Conservation (phyloP, 2,888 invertebrate species). For the Drosophila buzzatii region DNA sequence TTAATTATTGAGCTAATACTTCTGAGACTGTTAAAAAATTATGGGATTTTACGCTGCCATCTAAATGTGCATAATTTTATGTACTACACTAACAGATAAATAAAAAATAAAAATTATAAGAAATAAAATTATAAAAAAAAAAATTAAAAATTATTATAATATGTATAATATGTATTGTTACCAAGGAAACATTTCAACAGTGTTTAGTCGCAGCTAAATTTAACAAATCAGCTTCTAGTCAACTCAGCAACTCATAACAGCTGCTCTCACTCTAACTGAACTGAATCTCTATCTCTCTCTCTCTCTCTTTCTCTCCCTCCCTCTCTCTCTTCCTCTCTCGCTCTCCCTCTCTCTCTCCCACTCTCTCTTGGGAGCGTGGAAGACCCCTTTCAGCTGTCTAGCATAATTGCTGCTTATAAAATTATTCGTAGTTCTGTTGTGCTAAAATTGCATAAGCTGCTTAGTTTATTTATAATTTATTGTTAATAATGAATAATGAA, state of each 20-base stretch:
- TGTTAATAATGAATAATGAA: neutral
- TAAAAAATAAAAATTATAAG: too few relatives aligned
- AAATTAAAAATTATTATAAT: too few relatives aligned
- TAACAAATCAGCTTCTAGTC: neutral
- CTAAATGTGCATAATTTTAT: too few relatives aligned
- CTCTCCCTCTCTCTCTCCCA: neutral
- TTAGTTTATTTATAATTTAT: neutral
- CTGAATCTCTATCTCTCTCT: too few relatives aligned
- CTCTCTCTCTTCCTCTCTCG: neutral
- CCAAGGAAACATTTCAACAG: neutral
- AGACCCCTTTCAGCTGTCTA: neutral
- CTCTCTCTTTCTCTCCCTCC: neutral
- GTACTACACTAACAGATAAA: too few relatives aligned
- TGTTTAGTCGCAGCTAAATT: neutral
- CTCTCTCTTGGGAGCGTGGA: too few relatives aligned
- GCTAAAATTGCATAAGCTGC: neutral
- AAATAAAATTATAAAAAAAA: too few relatives aligned
- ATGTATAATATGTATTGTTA: neutral
- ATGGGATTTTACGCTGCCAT: too few relatives aligned
- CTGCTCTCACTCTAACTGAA: neutral
- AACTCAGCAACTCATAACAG: neutral
- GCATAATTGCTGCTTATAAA: neutral
- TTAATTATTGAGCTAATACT: too few relatives aligned
- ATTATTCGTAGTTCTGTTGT: neutral
- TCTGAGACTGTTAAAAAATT: too few relatives aligned